Percentiles rank a stretch among this genome's conserved stretches.
phyloP scores from a whole-genome alignment of 2,888 invertebrate genomes.

The Drosophila diplacantha region DNA sequence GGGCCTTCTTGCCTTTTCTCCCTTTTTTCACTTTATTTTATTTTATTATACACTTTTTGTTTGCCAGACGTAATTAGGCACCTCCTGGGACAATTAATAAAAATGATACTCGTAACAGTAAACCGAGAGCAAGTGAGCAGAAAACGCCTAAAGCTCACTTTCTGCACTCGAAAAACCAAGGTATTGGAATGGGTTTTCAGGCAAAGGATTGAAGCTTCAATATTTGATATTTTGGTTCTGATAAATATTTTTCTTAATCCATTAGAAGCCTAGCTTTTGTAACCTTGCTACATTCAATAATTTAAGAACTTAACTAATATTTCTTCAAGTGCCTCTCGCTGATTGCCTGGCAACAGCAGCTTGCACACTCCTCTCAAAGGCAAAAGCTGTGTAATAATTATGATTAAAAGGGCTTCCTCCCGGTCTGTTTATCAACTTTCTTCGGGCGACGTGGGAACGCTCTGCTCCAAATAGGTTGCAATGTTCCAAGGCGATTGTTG shows the following conservation, averaged over 20 bases:
- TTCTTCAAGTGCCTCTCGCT: constrained; percentile 1
- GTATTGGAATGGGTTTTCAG: too few relatives aligned
- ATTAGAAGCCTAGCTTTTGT: background rate
- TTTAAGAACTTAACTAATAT: background rate
- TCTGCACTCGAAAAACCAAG: background rate
- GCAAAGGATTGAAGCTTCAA: too few relatives aligned
- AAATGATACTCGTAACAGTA: constrained; percentile 45
- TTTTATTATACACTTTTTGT: constrained; percentile 1
- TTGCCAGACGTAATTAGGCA: constrained; percentile 40
- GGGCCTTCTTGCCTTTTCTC: constrained; percentile 9
- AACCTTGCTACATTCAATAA: background rate
- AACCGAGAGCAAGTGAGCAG: constrained; percentile 7
- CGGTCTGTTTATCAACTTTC: constrained; percentile 21
- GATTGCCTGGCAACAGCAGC: constrained; percentile 9
- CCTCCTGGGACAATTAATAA: constrained; percentile 58
- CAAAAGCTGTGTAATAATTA: constrained; percentile 29
- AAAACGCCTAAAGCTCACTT: constrained; percentile 16
- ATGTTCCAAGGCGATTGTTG: constrained; percentile 59
- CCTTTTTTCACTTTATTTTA: constrained; percentile 1
- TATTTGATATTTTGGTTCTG: too few relatives aligned
- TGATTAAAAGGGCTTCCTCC: constrained; percentile 22
- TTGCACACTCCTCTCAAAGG: constrained; percentile 2
- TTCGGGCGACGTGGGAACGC: constrained; percentile 51
- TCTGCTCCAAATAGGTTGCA: constrained; percentile 42
- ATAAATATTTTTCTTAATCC: background rate